phyloP scores from a whole-genome alignment of 2,113 vertebrate species.

The Ochotona princeps region DNA sequence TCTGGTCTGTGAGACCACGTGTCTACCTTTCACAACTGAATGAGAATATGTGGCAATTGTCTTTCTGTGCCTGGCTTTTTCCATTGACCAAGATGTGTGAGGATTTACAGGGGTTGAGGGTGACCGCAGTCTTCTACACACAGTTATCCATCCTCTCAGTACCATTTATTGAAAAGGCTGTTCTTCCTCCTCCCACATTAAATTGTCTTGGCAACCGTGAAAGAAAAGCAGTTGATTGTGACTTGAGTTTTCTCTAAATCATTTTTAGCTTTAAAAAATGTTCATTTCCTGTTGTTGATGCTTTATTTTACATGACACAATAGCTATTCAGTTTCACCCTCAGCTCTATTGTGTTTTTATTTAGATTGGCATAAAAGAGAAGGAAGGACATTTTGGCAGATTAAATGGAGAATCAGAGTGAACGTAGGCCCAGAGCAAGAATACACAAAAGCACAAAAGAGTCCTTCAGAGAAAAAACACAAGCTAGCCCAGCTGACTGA shows the following conservation, averaged over 20 bases:
- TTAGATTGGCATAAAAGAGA: background rate
- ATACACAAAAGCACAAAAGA: background rate
- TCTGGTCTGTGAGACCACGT: too few species aligned
- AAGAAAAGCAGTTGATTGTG: background rate
- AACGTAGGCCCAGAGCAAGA: background rate
- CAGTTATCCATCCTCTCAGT: background rate
- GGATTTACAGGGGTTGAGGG: too few species aligned
- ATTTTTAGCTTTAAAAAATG: background rate
- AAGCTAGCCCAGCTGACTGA: background rate
- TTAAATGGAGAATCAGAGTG: background rate
- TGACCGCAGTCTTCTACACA: background rate
- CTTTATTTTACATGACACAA: background rate
- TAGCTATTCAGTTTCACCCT: background rate
- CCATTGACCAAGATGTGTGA: too few species aligned
- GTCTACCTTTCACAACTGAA: too few species aligned
- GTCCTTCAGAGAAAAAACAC: background rate
- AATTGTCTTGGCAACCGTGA: background rate
- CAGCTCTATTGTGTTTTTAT: background rate
- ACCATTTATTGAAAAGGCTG: background rate
- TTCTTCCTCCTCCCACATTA: background rate
- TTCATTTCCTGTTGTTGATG: background rate
- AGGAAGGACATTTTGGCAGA: background rate
- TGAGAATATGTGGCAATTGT: too few species aligned
- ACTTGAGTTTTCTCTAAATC: background rate
- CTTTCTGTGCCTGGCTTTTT: too few species aligned